A percentile compares a stretch with the other conserved stretches of the same genome.
phyloP scores from a whole-genome alignment of 2,797 vertebrate species.

The Mus spretus region DNA sequence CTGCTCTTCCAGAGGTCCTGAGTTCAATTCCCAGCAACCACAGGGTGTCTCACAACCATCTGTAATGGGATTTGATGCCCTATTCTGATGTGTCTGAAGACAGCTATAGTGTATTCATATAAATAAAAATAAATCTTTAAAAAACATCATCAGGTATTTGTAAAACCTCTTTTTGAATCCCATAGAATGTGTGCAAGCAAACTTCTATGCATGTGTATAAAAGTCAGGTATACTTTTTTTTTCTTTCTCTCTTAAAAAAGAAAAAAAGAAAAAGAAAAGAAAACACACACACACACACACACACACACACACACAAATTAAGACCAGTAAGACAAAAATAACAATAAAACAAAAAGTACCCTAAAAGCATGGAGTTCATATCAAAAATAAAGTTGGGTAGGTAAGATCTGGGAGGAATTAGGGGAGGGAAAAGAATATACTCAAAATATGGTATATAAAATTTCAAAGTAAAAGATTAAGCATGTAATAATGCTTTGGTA shows the following conservation, averaged over 20 bases:
- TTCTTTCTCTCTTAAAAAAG: background rate
- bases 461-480: background rate
- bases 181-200: background rate
- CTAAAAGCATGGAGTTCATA: background rate
- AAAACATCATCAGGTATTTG: background rate
- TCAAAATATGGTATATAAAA: background rate
- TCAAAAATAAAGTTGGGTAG: background rate
- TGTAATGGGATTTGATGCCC: no score
- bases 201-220: background rate
- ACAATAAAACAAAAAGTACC: background rate
- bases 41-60: no score
- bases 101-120: no score
- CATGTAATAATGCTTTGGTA: slow-evolving; percentile 5
- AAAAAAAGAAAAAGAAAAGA: background rate
- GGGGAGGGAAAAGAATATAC: background rate
- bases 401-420: background rate
- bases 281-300: background rate
- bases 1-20: no score
- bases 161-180: background rate
- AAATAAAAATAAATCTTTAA: no score
- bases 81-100: no score
- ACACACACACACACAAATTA: background rate
- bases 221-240: background rate
- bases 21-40: no score
- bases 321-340: background rate